These are phyloP conservation scores for Drosophila falleni DNA, from an alignment of 2,888 invertebrate genomes.

Conservation along the genomic window DNA sequence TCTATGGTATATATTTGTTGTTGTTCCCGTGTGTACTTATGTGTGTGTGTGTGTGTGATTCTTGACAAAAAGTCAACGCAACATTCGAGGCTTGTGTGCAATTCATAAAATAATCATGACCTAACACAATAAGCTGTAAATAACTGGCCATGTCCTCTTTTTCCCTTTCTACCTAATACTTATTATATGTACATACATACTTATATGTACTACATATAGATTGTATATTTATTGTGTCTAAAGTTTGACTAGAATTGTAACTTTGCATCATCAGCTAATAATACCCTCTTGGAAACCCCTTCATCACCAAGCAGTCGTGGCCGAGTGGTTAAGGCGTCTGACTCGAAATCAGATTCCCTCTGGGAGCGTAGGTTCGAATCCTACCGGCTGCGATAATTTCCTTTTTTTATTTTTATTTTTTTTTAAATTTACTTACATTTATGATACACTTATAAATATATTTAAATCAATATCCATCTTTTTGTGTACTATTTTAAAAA, in stretches of 20 bases:
- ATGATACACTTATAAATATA: too few relatives aligned
- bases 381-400: slow-evolving; percentile 84
- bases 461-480: too few relatives aligned
- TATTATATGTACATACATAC: background rate
- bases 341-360: slow-evolving; percentile 86
- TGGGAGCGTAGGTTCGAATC: slow-evolving; percentile 86
- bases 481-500: too few relatives aligned
- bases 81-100: slow-evolving; percentile 47
- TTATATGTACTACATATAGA: background rate
- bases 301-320: slow-evolving; percentile 84
- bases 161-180: background rate
- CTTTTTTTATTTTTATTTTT: background rate
- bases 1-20: slow-evolving; percentile 5
- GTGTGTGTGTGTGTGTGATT: slow-evolving; percentile 28
- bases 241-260: background rate
- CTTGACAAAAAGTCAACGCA: slow-evolving; percentile 54
- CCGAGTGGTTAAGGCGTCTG: slow-evolving; percentile 86
- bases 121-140: slow-evolving; percentile 71
- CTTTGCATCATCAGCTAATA: background rate
- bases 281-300: background rate
- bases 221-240: background rate
- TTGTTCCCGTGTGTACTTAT: background rate
- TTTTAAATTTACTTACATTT: background rate
- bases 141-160: slow-evolving; percentile 33
- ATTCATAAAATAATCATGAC: slow-evolving; percentile 77